Evolutionary conservation across 2,797 vertebrate species (phyloP), one percentile per base, ranked within the genome.

Genomic region (Aldrovandia affinis): DNA sequence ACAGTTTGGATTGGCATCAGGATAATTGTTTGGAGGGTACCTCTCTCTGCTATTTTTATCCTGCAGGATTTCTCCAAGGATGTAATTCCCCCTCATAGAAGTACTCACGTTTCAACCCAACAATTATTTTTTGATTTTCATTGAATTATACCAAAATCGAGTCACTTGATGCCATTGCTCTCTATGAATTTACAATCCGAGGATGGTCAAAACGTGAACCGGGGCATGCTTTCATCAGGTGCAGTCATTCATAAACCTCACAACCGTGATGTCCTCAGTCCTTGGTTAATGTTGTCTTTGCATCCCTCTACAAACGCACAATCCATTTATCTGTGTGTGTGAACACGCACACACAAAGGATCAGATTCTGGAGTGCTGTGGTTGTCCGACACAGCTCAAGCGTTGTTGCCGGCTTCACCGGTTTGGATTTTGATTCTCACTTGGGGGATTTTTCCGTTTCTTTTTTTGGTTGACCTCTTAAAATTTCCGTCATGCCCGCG

Each of bases 381-480:
- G 30, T 9, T 75, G 63, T 59, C 61, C 84, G 47, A 91, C 86
- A 90, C 86, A 85, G 78, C 88, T 85, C 85, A 94, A 93, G 92
- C 85, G 86, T 91, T 89, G 87, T 90, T 87, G 86, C 90, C 78
- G 84, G 75, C 54, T 12, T 92, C 90, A 91, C 92, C 89, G 81
- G 83, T 90, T 91, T 90, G 86, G 78, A 52, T 83, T 59, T 1
- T 59, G 80, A 85, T 82, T n/a, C 81, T 36, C 68, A 42, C 57
- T 59, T 54, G 14, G 9, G 1, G 33, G 25, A 85, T 70, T 42
- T 39, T 83, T 85, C 57, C 84, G 47, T 87, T 20, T 89, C 84
- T 20, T 88, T 89, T 77, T 90, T 88, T 82, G 83, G 86, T 87
- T 92, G 90, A 93, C 91, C 91, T 89, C 87, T 91, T 90, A 89